A percentile compares a stretch with the other conserved stretches of the same genome.
Conservation (phyloP, 37 sponge, comb jelly and placozoan species). For the Chondrosia reniformis region DNA sequence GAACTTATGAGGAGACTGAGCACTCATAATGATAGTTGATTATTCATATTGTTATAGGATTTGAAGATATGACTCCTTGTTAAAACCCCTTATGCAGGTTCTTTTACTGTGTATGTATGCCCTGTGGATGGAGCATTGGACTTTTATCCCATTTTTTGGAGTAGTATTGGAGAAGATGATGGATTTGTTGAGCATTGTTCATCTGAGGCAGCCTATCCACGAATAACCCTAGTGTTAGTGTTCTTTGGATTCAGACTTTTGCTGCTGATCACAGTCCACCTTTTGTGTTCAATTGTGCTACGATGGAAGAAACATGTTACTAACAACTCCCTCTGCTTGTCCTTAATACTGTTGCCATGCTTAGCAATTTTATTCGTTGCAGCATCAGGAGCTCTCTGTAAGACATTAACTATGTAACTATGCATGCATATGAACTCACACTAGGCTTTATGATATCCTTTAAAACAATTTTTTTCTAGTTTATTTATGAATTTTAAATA, state of each 20-base stretch:
- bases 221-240: neutral
- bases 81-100: conserved; percentile 1
- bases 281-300: neutral
- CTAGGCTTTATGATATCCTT: no score
- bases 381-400: conserved; percentile 6
- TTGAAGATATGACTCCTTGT: no score
- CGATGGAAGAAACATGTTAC: conserved; percentile 11
- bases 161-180: neutral
- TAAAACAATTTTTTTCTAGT: no score
- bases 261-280: neutral
- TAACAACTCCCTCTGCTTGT: conserved; percentile 14
- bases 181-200: neutral
- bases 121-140: neutral
- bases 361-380: neutral
- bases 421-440: neutral
- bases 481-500: no score
- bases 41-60: no score
- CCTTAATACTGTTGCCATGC: neutral
- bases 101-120: neutral
- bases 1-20: no score
- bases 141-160: conserved; percentile 22
- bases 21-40: no score
- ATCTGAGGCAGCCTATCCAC: conserved; percentile 16
- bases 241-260: neutral
- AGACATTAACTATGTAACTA: neutral